phyloP scores from a whole-genome alignment of 2,888 invertebrate genomes.

The Meghimatium bilineatum region DNA sequence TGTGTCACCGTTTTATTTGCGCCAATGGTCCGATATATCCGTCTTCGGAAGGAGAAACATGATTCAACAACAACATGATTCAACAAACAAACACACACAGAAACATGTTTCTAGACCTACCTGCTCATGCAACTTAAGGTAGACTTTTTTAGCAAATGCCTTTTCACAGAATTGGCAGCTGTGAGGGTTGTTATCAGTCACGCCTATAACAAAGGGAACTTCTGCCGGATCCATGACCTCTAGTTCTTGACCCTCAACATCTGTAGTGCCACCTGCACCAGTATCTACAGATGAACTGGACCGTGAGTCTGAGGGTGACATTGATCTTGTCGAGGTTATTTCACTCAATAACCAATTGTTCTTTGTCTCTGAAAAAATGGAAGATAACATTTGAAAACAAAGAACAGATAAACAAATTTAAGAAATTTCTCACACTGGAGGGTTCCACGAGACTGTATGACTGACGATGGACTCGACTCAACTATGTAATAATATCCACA shows the following conservation, averaged over 20 bases:
- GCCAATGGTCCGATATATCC: too few relatives aligned
- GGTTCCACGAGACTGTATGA: too few relatives aligned
- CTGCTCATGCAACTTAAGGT: constrained; percentile 94
- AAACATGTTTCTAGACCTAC: constrained; percentile 80
- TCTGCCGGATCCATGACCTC: constrained; percentile 61
- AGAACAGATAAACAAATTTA: too few relatives aligned
- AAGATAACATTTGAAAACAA: background rate
- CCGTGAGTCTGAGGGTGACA: constrained; percentile 39
- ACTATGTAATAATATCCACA: too few relatives aligned
- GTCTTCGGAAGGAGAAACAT: too few relatives aligned
- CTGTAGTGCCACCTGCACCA: constrained; percentile 41
- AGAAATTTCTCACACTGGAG: too few relatives aligned
- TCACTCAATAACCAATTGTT: constrained; percentile 47
- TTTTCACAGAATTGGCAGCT: constrained; percentile 94
- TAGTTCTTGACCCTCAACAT: constrained; percentile 23
- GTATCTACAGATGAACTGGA: constrained; percentile 33
- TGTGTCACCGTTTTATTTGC: too few relatives aligned
- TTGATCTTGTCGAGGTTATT: constrained; percentile 37
- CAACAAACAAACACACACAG: too few relatives aligned
- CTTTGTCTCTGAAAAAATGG: constrained; percentile 25
- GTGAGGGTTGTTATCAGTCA: constrained; percentile 88
- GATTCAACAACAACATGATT: too few relatives aligned
- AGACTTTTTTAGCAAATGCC: constrained; percentile 90
- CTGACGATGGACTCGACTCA: too few relatives aligned
- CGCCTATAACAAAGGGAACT: constrained; percentile 83